phyloP scores from a whole-genome alignment of 2,888 invertebrate genomes.

The Lasioglossum pauxillum region DNA sequence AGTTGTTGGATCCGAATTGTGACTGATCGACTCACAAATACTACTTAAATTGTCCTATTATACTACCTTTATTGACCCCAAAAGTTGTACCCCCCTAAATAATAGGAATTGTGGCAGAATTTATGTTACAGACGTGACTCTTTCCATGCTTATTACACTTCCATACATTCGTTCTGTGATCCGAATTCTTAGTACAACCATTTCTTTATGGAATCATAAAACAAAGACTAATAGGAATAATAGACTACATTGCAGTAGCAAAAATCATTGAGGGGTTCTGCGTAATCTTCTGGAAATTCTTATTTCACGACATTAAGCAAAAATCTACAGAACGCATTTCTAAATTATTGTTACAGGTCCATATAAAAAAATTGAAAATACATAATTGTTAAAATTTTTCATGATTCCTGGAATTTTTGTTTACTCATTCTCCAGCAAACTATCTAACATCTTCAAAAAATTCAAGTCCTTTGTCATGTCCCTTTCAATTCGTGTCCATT shows the following conservation, averaged over 20 bases:
- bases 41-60: background rate
- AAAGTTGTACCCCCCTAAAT: background rate
- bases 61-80: background rate
- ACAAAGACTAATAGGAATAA: background rate
- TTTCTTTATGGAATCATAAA: background rate
- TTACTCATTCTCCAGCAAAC: too few species aligned
- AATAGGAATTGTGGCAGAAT: background rate
- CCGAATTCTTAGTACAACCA: background rate
- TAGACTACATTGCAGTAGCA: background rate
- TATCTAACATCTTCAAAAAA: too few species aligned
- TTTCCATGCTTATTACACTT: background rate
- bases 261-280: background rate
- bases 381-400: too few species aligned
- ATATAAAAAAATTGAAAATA: too few species aligned
- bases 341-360: too few species aligned
- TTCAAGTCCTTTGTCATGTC: too few species aligned
- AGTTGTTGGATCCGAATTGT: background rate
- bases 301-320: too few species aligned
- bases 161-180: background rate
- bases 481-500: too few species aligned
- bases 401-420: too few species aligned
- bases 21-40: background rate
- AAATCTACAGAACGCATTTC: too few species aligned
- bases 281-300: background rate
- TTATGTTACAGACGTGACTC: background rate